Conservation (phyloP, 2,113 vertebrate genomes). For the Equus przewalskii region DNA sequence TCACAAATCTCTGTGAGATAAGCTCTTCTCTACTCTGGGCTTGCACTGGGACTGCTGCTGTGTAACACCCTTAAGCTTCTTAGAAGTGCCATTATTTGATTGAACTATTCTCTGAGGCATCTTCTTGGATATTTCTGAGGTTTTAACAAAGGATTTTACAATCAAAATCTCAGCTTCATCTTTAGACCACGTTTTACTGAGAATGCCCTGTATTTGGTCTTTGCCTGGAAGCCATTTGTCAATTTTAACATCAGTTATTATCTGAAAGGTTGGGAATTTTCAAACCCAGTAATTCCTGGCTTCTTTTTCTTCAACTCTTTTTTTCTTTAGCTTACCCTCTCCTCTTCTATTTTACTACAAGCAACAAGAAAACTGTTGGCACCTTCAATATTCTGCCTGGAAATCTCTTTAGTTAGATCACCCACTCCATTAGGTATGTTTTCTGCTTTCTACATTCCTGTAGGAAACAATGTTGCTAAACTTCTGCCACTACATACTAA, state of each 20-base stretch:
- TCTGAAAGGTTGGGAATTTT: slow-evolving; percentile 14
- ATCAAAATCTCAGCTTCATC: not conserved
- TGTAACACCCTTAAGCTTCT: not conserved
- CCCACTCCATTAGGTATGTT: not conserved
- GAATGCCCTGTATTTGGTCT: not conserved
- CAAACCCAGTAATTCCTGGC: not conserved
- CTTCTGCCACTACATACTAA: not conserved
- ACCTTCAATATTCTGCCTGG: slow-evolving; percentile 12
- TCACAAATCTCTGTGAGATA: not conserved
- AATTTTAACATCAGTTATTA: slow-evolving; percentile 5
- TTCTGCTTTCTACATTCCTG: not conserved
- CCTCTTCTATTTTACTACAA: not conserved
- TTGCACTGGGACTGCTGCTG: not conserved
- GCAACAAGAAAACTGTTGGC: not conserved
- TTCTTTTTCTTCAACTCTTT: not conserved
- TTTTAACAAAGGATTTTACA: slow-evolving; percentile 32
- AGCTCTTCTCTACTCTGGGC: not conserved
- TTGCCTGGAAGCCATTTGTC: not conserved
- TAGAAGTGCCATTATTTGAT: not conserved
- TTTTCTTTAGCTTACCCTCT: not conserved
- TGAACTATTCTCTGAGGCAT: not conserved
- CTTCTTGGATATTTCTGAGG: not conserved
- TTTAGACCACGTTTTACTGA: slow-evolving; percentile 44
- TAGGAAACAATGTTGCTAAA: not conserved
- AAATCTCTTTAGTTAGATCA: not conserved